A percentile compares a stretch with the other conserved stretches of the same genome.
Evolutionary conservation across 2,113 vertebrate genomes (phyloP).

Genomic region (Lampris megalopsis): DNA sequence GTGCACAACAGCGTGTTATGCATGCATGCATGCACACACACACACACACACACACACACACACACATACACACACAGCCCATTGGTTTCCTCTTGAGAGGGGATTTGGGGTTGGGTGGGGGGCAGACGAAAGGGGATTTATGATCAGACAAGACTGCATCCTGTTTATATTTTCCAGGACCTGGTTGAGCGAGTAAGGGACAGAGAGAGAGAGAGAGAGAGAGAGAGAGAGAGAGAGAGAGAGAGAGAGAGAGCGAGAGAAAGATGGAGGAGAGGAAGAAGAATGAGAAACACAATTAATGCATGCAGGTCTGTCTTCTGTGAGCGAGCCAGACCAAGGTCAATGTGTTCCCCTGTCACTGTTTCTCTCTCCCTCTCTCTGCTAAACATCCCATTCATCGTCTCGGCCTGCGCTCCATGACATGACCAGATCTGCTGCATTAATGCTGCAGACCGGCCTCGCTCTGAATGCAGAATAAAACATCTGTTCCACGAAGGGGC

Average conservation of each 20-base stretch:
- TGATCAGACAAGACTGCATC: constrained; percentile 82
- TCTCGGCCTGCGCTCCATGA: constrained; percentile 46
- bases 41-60: constrained; percentile 20
- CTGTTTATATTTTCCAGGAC: constrained; percentile 82
- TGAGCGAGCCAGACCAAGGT: constrained; percentile 17
- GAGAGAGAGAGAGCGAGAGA: background rate
- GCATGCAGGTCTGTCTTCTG: constrained; percentile 31
- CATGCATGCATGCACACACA: constrained; percentile 16
- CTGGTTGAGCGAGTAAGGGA: constrained; percentile 41
- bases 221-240: constrained; percentile 7
- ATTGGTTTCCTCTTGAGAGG: constrained; percentile 56
- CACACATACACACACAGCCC: constrained; percentile 38
- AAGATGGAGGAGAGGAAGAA: background rate
- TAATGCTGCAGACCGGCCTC: constrained; percentile 41
- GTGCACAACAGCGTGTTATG: background rate
- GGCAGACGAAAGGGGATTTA: constrained; percentile 77
- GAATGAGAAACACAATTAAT: constrained; percentile 44
- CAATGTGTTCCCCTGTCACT: constrained; percentile 57
- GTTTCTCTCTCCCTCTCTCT: constrained; percentile 20
- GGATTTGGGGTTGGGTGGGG: background rate
- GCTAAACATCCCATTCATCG: constrained; percentile 58
- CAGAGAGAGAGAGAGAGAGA: constrained; percentile 31
- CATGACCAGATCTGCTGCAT: constrained; percentile 48
- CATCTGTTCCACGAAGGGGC: constrained; percentile 63
- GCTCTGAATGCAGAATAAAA: constrained; percentile 56